Conservation (phyloP, 1,140 invertebrate species). For the Meteorus sp. region DNA sequence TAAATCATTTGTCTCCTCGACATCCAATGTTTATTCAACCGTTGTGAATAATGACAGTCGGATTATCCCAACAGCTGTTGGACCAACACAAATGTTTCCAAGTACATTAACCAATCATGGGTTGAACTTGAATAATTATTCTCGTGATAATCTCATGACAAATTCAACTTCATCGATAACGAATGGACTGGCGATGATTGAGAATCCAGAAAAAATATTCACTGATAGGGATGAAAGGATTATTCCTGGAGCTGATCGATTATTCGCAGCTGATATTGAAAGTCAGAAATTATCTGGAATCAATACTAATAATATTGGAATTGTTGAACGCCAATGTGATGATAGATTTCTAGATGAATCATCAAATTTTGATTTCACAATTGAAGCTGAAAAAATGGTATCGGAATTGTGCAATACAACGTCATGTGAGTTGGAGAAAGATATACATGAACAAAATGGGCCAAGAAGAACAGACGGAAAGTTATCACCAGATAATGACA, state of each 20-base stretch:
- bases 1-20: not conserved
- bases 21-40: not conserved
- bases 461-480: not conserved
- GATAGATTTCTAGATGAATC: conserved; percentile 47
- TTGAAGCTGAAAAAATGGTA: conserved; percentile 54
- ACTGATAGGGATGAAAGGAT: not conserved
- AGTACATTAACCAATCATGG: not conserved
- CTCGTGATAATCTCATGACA: conserved; percentile 10
- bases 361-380: conserved; percentile 50
- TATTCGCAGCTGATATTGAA: not conserved
- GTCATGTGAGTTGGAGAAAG: conserved; percentile 38
- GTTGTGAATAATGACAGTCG: not conserved
- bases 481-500: not conserved
- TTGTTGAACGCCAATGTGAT: conserved; percentile 20
- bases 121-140: no score
- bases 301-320: not conserved
- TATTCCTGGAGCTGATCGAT: conserved; percentile 5
- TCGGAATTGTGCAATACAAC: conserved; percentile 48
- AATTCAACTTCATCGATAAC: conserved; percentile 16
- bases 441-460: conserved; percentile 27
- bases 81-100: not conserved
- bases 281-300: not conserved
- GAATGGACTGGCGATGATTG: conserved; percentile 14
- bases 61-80: conserved; percentile 12
- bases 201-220: conserved; percentile 31